Percentiles rank a stretch among this genome's conserved stretches.
Evolutionary conservation across 2,113 vertebrate species (phyloP).

Genomic region (Malurus elegans): DNA sequence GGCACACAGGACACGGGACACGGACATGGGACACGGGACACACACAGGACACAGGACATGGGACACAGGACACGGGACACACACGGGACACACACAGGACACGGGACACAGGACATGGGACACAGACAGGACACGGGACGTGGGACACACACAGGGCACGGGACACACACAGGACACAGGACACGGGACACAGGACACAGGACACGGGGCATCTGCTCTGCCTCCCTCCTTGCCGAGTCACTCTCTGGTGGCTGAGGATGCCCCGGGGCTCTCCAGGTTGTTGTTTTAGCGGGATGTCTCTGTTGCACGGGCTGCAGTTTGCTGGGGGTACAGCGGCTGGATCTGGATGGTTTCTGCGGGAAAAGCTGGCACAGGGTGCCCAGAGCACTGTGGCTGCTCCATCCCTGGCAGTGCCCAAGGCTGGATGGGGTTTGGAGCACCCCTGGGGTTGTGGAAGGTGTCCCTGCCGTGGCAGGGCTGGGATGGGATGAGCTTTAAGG

Average conservation of each 20-base stretch:
- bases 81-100: no score
- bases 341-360: background rate
- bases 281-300: background rate
- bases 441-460: background rate
- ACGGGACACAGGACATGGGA: no score
- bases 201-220: background rate
- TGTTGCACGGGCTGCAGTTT: background rate
- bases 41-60: no score
- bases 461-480: background rate
- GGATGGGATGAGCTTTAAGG: fast-evolving
- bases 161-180: no score
- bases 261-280: constrained; percentile 9
- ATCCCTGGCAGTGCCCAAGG: background rate
- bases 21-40: no score
- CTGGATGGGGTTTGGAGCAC: background rate
- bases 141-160: no score
- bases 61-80: no score
- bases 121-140: no score
- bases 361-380: background rate
- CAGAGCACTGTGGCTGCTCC: background rate
- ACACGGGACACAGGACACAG: no score
- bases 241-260: background rate
- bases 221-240: constrained; percentile 1
- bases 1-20: no score
- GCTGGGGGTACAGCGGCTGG: background rate